Conservation (phyloP, 2,797 vertebrate genomes). For the Bovichtus variegatus region DNA sequence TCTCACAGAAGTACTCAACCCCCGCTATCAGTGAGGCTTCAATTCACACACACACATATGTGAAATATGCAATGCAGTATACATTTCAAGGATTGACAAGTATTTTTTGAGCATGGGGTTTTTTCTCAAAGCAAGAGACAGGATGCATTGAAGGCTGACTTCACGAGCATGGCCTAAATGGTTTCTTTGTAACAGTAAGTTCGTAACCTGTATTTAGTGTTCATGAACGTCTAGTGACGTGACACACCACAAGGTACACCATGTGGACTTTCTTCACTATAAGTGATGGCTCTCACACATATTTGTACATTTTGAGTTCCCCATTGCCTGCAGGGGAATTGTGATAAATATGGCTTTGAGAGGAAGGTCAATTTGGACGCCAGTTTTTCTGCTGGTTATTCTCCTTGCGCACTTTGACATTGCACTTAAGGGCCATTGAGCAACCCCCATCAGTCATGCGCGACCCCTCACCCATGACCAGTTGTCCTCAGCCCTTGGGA, state of each 20-base stretch:
- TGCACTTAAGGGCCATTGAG: slow-evolving; percentile 21
- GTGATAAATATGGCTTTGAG: background rate
- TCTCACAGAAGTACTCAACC: slow-evolving; percentile 60
- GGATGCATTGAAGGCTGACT: background rate
- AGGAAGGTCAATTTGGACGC: slow-evolving; percentile 1
- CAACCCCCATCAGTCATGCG: slow-evolving; percentile 3
- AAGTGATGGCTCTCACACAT: background rate
- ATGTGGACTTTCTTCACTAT: background rate
- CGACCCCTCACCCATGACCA: slow-evolving; percentile 32
- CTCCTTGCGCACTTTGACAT: slow-evolving; percentile 18
- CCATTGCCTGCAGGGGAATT: background rate
- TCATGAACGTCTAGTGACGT: background rate
- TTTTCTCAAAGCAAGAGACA: slow-evolving; percentile 13
- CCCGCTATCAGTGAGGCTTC: slow-evolving; percentile 35
- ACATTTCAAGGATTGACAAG: background rate
- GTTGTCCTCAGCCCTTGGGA: slow-evolving; percentile 62
- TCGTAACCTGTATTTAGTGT: slow-evolving; percentile 2
- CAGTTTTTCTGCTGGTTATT: background rate
- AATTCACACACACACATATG: slow-evolving; percentile 51
- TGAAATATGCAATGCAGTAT: slow-evolving; percentile 44
- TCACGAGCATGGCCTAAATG: background rate
- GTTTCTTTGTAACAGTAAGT: background rate
- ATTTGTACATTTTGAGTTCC: background rate
- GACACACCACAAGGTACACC: background rate
- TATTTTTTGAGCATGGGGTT: slow-evolving; percentile 31